Base-by-base conservation (phyloP, 2,113 vertebrate genomes). In the Chloropsis hardwickii region DNA sequence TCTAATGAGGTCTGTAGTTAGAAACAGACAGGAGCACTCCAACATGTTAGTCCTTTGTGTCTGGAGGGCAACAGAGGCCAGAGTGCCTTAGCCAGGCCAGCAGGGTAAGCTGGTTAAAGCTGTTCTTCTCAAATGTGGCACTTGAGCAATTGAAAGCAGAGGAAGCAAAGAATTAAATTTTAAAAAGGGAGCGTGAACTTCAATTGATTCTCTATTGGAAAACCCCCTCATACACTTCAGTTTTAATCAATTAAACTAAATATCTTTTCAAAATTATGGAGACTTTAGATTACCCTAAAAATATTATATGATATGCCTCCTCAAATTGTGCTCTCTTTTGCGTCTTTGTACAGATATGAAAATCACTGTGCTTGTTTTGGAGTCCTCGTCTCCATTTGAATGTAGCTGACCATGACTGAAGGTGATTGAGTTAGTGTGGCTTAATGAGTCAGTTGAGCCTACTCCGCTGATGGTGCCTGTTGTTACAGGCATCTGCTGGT, bases 141-240 rank as follows among this genome's bases (percentile, higher is more conserved):
- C 16, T 60, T 44, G 47, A 60, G 7, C 14, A 60, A 12, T 18
- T 48, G 14, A 48, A 76, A 72, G 9, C 16, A 40, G 10, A 88
- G n/a, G 22, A 70, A 70, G 6, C 37, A 40, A 11, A 48, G n/a
- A 66, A 50, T 18, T 23, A 18, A 53, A 40, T 58, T 27, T 25
- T 1, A 31, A 42, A 66, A 51, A 8, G 14, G 10, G 78, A 57
- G n/a, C 0, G 3, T 9, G 48, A 73, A 14, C 12, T 37, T 70
- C 31, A 57, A 2, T 40, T 51, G 10, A 65, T 65, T 73, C 5
- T 61, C 22, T 31, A 11, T 2, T 73, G 9, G 54, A 69, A 88
- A 47, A 2, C 3, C 1, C 6, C 4, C 7, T 44, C 8, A 11
- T n/a, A 15, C 2, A 23, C 15, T 61, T 74, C 8, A 4, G 4